These are phyloP conservation scores for Creontiades dilutus DNA, from an alignment of 2,888 invertebrate genomes.

Conservation along the genomic window DNA sequence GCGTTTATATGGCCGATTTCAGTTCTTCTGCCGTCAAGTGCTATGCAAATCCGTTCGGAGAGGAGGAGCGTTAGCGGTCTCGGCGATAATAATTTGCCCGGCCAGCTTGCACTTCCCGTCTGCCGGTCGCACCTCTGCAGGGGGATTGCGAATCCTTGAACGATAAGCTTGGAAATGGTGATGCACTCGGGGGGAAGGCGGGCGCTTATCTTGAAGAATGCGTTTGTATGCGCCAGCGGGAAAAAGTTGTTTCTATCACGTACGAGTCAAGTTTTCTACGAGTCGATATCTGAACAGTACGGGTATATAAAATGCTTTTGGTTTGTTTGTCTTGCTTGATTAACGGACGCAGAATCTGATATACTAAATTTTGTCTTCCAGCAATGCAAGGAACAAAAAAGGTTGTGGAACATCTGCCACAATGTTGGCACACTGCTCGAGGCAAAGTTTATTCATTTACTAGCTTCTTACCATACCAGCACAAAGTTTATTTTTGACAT, in stretches of 20 bases:
- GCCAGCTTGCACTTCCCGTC: neutral
- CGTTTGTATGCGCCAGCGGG: neutral
- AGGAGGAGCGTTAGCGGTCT: constrained; percentile 32
- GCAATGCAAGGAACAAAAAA: too few species aligned
- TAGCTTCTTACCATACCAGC: too few species aligned
- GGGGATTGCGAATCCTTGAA: neutral
- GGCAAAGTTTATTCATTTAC: too few species aligned
- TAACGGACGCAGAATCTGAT: too few species aligned
- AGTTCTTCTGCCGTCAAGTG: neutral
- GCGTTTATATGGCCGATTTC: constrained; percentile 10
- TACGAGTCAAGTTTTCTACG: too few species aligned
- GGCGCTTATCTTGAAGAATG: constrained; percentile 19
- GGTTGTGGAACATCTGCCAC: too few species aligned
- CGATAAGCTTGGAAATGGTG: constrained; percentile 26
- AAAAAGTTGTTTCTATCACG: neutral
- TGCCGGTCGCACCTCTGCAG: neutral
- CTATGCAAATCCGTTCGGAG: neutral
- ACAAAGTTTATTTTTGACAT: too few species aligned
- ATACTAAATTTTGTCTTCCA: too few species aligned
- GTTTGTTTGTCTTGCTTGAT: too few species aligned
- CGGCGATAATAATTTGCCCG: neutral
- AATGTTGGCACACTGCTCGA: too few species aligned
- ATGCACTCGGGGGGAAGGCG: constrained; percentile 15
- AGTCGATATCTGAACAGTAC: too few species aligned
- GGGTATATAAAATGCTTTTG: too few species aligned